Conservation (phyloP, 1,140 invertebrate genomes). For the Drosophila hydei region DNA sequence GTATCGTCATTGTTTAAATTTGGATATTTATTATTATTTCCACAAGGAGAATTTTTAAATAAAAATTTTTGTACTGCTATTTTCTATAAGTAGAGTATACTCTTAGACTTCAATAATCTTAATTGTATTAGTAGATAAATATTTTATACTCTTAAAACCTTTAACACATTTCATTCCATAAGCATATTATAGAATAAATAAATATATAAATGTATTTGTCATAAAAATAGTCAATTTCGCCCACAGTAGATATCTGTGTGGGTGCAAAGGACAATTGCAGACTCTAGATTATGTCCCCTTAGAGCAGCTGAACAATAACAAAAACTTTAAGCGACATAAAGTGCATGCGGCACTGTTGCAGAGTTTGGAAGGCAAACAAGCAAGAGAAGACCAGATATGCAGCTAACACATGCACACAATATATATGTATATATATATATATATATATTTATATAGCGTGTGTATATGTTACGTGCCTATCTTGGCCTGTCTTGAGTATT, state of each 20-base stretch:
- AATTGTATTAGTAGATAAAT: too few relatives aligned
- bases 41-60: too few relatives aligned
- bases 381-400: constrained; percentile 36
- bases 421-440: constrained; percentile 14
- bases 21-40: too few relatives aligned
- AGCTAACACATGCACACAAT: constrained; percentile 23
- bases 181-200: too few relatives aligned
- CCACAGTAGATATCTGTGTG: constrained; percentile 5
- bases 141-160: too few relatives aligned
- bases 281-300: constrained; percentile 47
- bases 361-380: constrained; percentile 26
- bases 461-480: constrained; percentile 14
- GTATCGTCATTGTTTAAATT: too few relatives aligned
- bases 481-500: constrained; percentile 64
- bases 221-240: background rate
- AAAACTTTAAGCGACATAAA: constrained; percentile 51
- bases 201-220: too few relatives aligned
- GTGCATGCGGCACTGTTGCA: constrained; percentile 41
- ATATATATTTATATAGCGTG: constrained; percentile 9
- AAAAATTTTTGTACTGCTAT: too few relatives aligned
- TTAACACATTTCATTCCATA: too few relatives aligned
- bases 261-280: constrained; percentile 1
- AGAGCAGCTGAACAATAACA: constrained; percentile 57
- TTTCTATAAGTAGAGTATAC: too few relatives aligned
- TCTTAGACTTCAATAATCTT: too few relatives aligned